Evolutionary conservation across 1,140 invertebrate species (phyloP), one percentile per base, ranked within the genome.

Genomic region (Rhynchophorus ferrugineus): DNA sequence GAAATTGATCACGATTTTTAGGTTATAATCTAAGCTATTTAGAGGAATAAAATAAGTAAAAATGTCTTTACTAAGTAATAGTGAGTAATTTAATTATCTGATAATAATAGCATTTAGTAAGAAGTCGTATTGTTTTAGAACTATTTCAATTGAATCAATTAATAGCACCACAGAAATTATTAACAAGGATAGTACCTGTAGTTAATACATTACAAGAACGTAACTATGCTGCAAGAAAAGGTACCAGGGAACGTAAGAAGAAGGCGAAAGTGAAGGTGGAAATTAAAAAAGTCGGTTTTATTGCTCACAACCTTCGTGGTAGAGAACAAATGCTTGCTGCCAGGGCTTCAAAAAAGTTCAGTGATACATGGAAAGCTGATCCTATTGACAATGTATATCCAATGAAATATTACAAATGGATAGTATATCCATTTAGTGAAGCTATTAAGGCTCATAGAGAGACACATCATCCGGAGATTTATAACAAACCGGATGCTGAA

Each of bases 391-490:
- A 90, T 73, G 84, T 88, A 3, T 89, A 74, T 61, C 62, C 78
- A 6, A 61, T 72, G 9, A 74, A 72, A 44, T 80, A 78, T 64
- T 82, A 81, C 56, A 71, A 74, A 50, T 78, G 73, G 75, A 74
- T 74, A 56, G 66, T 79, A 0, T 87, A 84, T 70, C 68, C 77
- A 2, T 78, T 89, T 11, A 69, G 70, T 22, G 85, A 90, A 63
- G 87, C 87, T n/a, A 71, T 91, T 5, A 64, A 79, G 47, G 78
- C 73, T 58, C 82, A 88, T 62, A 75, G 82, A 41, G 85, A 91
- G 70, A 81, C 78, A 1, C 83, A 89, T 67, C 81, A 89, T 66
- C 83, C 85, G 0, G 80, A 81, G 24, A 80, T 90, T 69, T 83
- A 79, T 49, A 84, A 91, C 72, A 63, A 71, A 35, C 82, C 84